Conservation (phyloP, 2,797 vertebrate species). For the Sebastes steindachneri region DNA sequence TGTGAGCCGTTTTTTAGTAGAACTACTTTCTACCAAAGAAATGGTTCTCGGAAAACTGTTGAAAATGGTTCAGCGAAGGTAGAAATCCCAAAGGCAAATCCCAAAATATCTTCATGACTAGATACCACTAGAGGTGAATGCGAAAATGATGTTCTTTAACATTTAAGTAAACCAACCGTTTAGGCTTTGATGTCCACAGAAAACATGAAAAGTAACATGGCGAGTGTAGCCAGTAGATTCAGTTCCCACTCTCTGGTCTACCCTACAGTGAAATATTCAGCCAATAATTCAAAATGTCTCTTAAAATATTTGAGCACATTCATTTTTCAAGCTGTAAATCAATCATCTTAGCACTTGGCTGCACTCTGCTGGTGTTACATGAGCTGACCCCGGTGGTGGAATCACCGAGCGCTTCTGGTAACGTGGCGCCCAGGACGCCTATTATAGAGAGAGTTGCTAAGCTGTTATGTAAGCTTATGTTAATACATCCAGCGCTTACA, state of each 20-base stretch:
- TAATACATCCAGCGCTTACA: conserved; percentile 63
- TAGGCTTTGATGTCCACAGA: not conserved
- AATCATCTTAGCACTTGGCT: conserved; percentile 41
- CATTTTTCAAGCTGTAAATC: not conserved
- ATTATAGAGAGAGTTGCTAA: conserved; percentile 18
- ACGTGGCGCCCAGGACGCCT: not conserved
- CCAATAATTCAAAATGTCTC: not conserved
- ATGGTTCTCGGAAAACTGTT: not conserved
- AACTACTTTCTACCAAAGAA: not conserved
- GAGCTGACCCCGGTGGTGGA: not conserved
- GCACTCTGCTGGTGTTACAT: conserved; percentile 50
- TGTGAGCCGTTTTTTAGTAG: not conserved
- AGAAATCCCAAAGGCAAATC: not conserved
- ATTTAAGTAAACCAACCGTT: not conserved
- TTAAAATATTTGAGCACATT: not conserved
- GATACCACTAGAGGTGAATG: not conserved
- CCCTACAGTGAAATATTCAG: not conserved
- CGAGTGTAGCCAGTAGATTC: not conserved
- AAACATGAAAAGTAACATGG: not conserved
- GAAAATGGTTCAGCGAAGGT: not conserved
- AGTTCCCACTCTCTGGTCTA: not conserved
- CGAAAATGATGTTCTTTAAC: not conserved
- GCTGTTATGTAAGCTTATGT: conserved; percentile 66
- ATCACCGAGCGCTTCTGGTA: not conserved
- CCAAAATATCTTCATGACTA: not conserved